Base-by-base conservation (phyloP, 2,888 invertebrate species). In the Pristionchus japonicus region DNA sequence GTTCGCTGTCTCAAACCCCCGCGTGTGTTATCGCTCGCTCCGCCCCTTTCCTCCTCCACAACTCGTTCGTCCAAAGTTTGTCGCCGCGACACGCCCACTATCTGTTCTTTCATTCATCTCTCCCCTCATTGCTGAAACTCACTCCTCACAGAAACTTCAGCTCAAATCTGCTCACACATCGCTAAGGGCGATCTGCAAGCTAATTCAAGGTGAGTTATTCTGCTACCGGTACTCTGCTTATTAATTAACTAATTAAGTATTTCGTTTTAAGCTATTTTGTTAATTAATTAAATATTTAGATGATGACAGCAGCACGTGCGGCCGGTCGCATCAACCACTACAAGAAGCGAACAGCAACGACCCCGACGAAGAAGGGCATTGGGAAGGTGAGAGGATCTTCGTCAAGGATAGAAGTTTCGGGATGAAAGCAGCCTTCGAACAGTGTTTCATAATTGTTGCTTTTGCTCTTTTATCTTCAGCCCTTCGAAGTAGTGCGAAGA, bases 231-330 rank as follows among this genome's bases (percentile, higher is more conserved):
- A 11, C 6, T 4, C 27, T 11, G n/a, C n/a, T n/a, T n/a, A n/a
- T 61, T 70, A 20, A 31, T n/a, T 34, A 70, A 34, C 34, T 37
- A 70, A 37, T 34, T 70, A 11, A n/a, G 1, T 20, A 70, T 70
- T 37, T 20, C 20, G n/a, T 11, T 47, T 43, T 47, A 43, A 74
- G 37, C 13, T 11, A 40, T 34, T 77, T 43, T 47, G 11, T 27
- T 31, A 64, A 64, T 37, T 70, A 70, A 34, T 34, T 70, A 37
- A 17, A 37, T 70, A 34, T 40, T 40, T 20, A 80, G 80, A 87
- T 87, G 87, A 87, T 87, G 87, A 77, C 87, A n/a, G 87, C 87
- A 37, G 87, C 87, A 4, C 80, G 80, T 3, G 87, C 80, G n/a
- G 87, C 87, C 27, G 77, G 77, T 1, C 77, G 87, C 37, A 43